Base-by-base conservation (phyloP, 2,888 invertebrate species). In the Leucania comma region DNA sequence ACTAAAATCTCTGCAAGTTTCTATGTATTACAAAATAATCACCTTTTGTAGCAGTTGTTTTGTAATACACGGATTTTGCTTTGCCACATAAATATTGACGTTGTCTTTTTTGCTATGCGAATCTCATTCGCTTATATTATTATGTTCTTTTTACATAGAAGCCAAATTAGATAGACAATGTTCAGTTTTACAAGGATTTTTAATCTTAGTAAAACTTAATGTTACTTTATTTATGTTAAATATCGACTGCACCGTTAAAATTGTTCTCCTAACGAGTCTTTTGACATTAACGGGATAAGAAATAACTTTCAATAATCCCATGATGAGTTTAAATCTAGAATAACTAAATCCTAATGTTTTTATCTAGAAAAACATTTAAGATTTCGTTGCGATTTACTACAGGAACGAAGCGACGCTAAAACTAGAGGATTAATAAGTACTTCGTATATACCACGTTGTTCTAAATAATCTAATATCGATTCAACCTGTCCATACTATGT, bases 391-490 rank as follows among this genome's bases (percentile, higher is more conserved):
- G 22, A 50, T 12, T 10, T 9, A n/a, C 50, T 2, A 51, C 24
- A 14, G 14, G 14, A 51, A 51, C 9, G n/a, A 48, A 48, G 20
- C 20, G n/a, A 48, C 9, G n/a, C n/a, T 9, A 51, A 51, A 22
- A 4, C 17, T 50, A 29, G 42, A 5, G 0, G 2, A 24, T 29
- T 12, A 38, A 38, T 22, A 48, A 48, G 48, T 24, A n/a, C 22
- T 50, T 50, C 14, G 51, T 17, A 22, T 14, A 51, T 12, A 12
- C 24, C 24, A 14, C 38, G 48, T 80, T 82, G 64, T 79, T 58
- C 65, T 51, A 46, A 61, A 46, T 53, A 54, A 48, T n/a, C 60
- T 62, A 56, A 54, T 68, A 62, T 73, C 64, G 32, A 59, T 59
- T 59, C 38, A 59, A 64, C 68, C 58, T 56, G 61, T 80, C 64